Conservation (phyloP, 2,797 vertebrate species). For the Gymnocypris eckloni region DNA sequence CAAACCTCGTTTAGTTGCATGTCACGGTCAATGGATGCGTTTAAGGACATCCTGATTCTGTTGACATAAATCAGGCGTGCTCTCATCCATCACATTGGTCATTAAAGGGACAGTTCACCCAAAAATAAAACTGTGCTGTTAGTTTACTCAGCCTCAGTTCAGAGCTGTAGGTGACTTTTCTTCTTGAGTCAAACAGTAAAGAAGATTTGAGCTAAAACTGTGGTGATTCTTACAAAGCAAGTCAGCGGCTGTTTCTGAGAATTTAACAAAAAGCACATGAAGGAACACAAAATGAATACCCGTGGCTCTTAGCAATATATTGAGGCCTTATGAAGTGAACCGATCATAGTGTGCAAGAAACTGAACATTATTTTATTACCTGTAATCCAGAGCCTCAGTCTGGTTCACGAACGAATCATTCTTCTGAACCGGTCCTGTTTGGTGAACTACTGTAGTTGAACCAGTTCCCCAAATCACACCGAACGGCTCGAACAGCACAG, state of each 20-base stretch:
- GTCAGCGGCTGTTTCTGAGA: too few species aligned
- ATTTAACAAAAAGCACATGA: too few species aligned
- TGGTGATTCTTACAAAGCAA: too few species aligned
- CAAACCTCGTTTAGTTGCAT: constrained; percentile 83
- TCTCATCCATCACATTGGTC: neutral
- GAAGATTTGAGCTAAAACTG: neutral
- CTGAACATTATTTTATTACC: neutral
- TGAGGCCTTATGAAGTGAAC: neutral
- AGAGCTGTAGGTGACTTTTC: neutral
- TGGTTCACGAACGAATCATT: too few species aligned
- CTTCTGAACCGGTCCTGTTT: too few species aligned
- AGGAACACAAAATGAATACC: too few species aligned
- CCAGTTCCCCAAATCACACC: too few species aligned
- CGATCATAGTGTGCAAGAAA: neutral
- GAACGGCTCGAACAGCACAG: too few species aligned
- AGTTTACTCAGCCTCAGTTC: neutral
- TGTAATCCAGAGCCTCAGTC: neutral
- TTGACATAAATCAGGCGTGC: neutral
- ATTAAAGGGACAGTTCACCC: neutral
- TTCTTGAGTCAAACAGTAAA: too few species aligned
- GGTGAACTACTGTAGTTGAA: too few species aligned
- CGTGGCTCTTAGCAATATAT: neutral
- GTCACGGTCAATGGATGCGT: constrained; percentile 75
- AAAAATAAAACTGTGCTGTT: neutral
- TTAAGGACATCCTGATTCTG: constrained; percentile 77